These are phyloP conservation scores for Prunella fulvescens DNA, from an alignment of 2,113 vertebrate species.

Conservation along the genomic window DNA sequence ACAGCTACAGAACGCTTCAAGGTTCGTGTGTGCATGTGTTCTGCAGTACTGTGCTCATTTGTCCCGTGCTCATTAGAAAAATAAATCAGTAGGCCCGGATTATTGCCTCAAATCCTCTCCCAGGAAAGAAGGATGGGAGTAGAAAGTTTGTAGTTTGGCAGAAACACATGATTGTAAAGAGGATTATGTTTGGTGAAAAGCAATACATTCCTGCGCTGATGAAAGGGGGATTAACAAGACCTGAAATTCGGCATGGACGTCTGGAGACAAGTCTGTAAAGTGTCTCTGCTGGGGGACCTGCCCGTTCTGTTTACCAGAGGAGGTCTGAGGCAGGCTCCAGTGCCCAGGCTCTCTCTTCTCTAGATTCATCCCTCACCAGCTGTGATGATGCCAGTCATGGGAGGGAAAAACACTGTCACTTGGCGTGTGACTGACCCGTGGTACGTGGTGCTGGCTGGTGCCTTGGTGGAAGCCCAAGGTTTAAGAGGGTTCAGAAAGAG, in stretches of 20 bases:
- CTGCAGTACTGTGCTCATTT: background rate
- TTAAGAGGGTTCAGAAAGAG: background rate
- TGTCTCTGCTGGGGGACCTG: rapidly evolving
- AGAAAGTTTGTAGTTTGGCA: constrained; percentile 22
- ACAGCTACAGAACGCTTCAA: rapidly evolving
- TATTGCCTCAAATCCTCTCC: constrained; percentile 1
- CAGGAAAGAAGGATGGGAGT: background rate
- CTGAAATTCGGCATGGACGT: rapidly evolving
- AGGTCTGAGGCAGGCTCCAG: background rate
- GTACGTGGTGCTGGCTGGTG: rapidly evolving
- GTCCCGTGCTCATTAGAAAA: background rate
- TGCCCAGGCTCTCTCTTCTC: background rate
- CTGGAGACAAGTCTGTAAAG: background rate
- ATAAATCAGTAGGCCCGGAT: background rate
- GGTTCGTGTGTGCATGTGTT: rapidly evolving
- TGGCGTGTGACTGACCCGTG: rapidly evolving
- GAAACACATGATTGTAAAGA: constrained; percentile 63
- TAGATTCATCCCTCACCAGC: background rate
- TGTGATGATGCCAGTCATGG: background rate
- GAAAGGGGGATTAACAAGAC: constrained; percentile 23
- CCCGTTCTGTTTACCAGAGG: background rate
- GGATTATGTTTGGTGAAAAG: constrained; percentile 47
- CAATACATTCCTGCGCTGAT: constrained; percentile 21
- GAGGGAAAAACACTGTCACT: background rate
- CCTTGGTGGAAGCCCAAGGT: background rate